Conservation (phyloP, 2,888 invertebrate species). For the Eurytoma adleriae region DNA sequence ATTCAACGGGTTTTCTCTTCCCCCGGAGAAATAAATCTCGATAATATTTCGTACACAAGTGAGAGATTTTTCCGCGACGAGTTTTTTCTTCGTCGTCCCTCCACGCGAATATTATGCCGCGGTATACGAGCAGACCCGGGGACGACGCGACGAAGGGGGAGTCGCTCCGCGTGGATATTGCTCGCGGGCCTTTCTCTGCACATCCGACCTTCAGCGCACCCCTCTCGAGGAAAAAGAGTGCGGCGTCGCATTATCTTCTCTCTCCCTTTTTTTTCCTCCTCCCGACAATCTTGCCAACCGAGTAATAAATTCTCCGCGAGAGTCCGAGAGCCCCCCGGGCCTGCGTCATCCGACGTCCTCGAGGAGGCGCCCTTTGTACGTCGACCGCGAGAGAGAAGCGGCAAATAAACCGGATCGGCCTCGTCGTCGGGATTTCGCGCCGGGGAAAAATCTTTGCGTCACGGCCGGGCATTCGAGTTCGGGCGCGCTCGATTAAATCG, state of each 20-base stretch:
- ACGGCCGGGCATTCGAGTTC: background rate
- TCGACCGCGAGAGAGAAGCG: constrained; percentile 9
- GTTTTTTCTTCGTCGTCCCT: constrained; percentile 9
- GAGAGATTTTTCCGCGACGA: background rate
- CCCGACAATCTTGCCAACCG: constrained; percentile 29
- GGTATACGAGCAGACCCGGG: constrained; percentile 6
- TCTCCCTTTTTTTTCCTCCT: constrained; percentile 28
- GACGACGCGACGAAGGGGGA: constrained; percentile 3
- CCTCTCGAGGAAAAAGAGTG: background rate
- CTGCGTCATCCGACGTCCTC: background rate
- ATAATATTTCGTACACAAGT: constrained; percentile 29
- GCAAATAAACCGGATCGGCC: constrained; percentile 36
- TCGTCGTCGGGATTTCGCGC: background rate
- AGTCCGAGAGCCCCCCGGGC: background rate
- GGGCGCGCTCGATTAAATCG: background rate
- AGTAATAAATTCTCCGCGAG: constrained; percentile 42
- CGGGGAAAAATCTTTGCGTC: constrained; percentile 14
- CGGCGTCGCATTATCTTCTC: constrained; percentile 43
- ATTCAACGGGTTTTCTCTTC: background rate
- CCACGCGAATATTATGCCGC: background rate
- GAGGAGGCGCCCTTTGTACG: constrained; percentile 25
- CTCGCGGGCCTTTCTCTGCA: constrained; percentile 39
- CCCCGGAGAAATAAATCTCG: constrained; percentile 13
- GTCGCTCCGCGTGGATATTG: constrained; percentile 42
- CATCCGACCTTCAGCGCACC: constrained; percentile 35